Conservation (phyloP, 2,113 vertebrate species). For the Porphyrio hochstetteri region DNA sequence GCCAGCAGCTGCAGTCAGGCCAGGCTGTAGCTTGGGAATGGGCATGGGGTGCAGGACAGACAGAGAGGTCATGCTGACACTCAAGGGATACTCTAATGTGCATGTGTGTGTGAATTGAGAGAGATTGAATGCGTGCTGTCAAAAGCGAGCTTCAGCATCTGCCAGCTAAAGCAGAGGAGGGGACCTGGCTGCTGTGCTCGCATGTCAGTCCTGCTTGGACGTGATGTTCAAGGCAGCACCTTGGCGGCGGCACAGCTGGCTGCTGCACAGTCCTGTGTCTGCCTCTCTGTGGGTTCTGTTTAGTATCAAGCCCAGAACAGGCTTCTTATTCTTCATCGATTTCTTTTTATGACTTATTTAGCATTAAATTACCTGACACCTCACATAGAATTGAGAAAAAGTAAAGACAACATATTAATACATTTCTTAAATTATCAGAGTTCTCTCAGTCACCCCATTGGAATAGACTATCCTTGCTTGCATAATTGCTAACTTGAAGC, state of each 20-base stretch:
- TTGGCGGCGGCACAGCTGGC: not conserved
- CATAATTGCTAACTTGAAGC: not conserved
- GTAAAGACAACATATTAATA: not conserved
- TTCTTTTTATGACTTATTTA: not conserved
- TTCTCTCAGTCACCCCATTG: not conserved
- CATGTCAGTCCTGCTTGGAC: not conserved
- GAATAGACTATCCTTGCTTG: not conserved
- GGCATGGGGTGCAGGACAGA: fast-evolving
- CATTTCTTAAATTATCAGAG: not conserved
- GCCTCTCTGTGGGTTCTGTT: not conserved
- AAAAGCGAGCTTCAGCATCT: not conserved
- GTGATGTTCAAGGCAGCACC: not conserved
- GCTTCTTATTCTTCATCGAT: not conserved
- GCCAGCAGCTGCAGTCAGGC: not conserved
- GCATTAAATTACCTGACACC: not conserved
- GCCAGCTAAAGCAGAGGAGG: not conserved
- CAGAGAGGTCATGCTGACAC: too few relatives aligned
- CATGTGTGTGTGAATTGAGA: fast-evolving
- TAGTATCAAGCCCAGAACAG: not conserved
- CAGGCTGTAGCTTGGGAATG: not conserved
- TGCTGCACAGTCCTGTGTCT: not conserved
- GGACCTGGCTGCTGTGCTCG: not conserved
- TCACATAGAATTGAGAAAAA: not conserved
- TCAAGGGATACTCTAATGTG: fast-evolving
- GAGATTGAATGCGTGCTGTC: not conserved